phyloP scores from a whole-genome alignment of 2,113 vertebrate genomes.

The Mohoua ochrocephala region DNA sequence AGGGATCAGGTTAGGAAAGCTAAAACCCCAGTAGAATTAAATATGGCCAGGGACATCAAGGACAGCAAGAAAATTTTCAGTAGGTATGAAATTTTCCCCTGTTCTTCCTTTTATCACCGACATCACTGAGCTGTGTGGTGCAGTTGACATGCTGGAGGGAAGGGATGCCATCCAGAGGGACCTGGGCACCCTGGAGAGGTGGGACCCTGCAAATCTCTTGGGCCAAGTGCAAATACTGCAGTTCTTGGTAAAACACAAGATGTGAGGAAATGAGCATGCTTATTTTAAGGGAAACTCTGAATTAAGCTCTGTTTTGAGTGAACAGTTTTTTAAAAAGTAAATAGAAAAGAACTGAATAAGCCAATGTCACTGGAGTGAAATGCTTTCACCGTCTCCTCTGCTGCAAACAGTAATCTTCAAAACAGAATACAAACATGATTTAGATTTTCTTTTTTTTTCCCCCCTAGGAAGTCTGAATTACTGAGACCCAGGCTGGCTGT shows the following conservation, averaged over 20 bases:
- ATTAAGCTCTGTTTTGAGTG: not conserved
- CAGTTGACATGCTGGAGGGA: not conserved
- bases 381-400: not conserved
- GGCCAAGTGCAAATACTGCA: not conserved
- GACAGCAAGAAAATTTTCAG: not conserved
- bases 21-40: not conserved
- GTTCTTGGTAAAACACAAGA: not conserved
- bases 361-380: not conserved
- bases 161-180: not conserved
- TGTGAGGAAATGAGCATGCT: not conserved
- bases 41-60: not conserved
- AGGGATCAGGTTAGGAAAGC: not conserved
- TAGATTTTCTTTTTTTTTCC: not conserved
- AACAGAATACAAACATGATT: not conserved
- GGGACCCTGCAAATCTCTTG: not conserved
- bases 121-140: not conserved
- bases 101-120: accelerated
- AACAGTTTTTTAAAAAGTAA: not conserved
- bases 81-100: not conserved
- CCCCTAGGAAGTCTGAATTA: not conserved
- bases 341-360: not conserved
- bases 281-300: not conserved
- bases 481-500: not conserved
- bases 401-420: not conserved
- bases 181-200: not conserved